Evolutionary conservation across 2,888 invertebrate species (phyloP), one percentile per base, ranked within the genome.

Genomic region (Zonitis immaculata): DNA sequence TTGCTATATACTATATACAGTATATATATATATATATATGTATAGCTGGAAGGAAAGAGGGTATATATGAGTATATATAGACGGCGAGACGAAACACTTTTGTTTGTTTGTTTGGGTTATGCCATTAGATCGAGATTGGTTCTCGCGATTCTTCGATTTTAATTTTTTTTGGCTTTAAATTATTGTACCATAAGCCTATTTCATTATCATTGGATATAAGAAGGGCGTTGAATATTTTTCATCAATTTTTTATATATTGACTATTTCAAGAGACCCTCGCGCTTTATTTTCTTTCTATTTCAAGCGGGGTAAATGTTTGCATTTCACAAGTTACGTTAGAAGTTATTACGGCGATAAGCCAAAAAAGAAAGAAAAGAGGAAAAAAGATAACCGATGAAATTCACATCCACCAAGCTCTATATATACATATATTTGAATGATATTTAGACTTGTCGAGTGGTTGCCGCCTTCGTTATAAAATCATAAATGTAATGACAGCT

Each of bases 211-310:
- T 3, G 9, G 16, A 18, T 18, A 16, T 16, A 35, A 35, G 35
- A 8, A 35, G 16, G 35, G 35, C 9, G 35, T 35, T 35, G 35
- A 35, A 35, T 35, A 35, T 35, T 35, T 16, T 35, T 35, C 35
- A 18, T 35, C 18, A 35, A n/a, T n/a, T n/a, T n/a, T n/a, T n/a
- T n/a, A n/a, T n/a, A n/a, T n/a, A n/a, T n/a, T n/a, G 9, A 35
- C 6, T 16, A 16, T 14, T 2, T 16, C 16, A 9, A 35, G 35
- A 16, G 35, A 16, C 39, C 18, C 63, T 67, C n/a, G n/a, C n/a
- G n/a, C 64, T 68, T 66, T 72, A 72, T 73, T 73, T 72, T 72
- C 71, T 69, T 73, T 73, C 69, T 71, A 71, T 71, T 72, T 65
- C 66, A 59, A 66, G n/a, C n/a, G 66, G 64, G 66, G 67, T 64